These are phyloP conservation scores for Gastrophryne carolinensis DNA, from an alignment of 2,797 vertebrate genomes.

Conservation along the genomic window DNA sequence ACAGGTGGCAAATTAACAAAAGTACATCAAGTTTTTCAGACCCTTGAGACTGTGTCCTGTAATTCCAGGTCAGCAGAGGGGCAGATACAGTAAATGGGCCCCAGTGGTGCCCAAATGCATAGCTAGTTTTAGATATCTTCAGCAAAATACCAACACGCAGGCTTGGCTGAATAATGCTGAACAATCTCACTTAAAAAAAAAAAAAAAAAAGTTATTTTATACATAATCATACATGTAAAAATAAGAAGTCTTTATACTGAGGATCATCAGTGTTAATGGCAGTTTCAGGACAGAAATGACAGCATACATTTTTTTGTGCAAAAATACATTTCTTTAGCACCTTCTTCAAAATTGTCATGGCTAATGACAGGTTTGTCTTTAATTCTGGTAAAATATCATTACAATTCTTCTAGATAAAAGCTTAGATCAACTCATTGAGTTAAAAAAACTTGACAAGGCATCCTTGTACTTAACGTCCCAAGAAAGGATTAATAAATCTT, in stretches of 20 bases:
- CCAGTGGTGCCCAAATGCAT: too few species aligned
- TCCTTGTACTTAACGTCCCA: not conserved
- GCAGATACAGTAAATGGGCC: too few species aligned
- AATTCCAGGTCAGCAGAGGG: too few species aligned
- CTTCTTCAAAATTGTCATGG: not conserved
- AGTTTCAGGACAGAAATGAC: not conserved
- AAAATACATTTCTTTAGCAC: not conserved
- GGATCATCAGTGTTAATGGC: not conserved
- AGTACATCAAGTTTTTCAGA: too few species aligned
- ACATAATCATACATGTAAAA: not conserved
- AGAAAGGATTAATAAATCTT: not conserved
- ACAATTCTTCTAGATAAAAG: not conserved
- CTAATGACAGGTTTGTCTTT: not conserved
- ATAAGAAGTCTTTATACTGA: not conserved
- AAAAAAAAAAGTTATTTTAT: not conserved
- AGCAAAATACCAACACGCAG: too few species aligned
- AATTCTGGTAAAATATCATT: not conserved
- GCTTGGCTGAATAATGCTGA: too few species aligned
- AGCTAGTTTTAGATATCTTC: too few species aligned
- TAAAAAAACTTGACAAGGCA: not conserved
- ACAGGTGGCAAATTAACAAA: too few species aligned
- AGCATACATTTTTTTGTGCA: not conserved
- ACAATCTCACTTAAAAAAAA: too few species aligned
- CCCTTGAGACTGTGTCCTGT: too few species aligned
- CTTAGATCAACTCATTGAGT: constrained; percentile 2